Base-by-base conservation (phyloP, 2,797 vertebrate genomes). In the Melopsittacus undulatus region DNA sequence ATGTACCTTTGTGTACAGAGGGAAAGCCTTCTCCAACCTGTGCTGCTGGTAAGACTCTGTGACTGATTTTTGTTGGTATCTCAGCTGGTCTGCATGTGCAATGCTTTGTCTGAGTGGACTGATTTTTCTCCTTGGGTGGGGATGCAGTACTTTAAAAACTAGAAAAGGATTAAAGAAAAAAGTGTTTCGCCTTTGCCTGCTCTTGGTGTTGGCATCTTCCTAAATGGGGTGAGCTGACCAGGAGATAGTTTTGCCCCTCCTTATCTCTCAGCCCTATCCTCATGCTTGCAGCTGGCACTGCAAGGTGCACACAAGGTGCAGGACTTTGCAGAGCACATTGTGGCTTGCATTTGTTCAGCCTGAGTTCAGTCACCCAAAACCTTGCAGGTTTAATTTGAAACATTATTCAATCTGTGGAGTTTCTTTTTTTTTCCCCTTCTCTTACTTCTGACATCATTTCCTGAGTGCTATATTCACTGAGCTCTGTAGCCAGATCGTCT, bases 391-490 rank as follows among this genome's bases (percentile, higher is more conserved):
- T 97, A 89, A 95, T 97, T 96, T 93, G 80, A 95, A 96, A 91
- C 92, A 94, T 97, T 94, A 88, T 94, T 96, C 89, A 84, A 66
- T 54, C 87, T 94, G 77, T 96, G 79, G 89, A 90, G 89, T 91
- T 95, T 94, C 76, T 95, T 89, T 70, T 89, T 17, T 83, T 49
- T 32, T 45, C 21, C 45, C 42, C 83, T 57, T 59, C 56, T 76
- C 84, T 91, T 96, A 72, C 91, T 96, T 96, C 95, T 97, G 97
- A 97, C 97, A 96, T 97, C 97, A 97, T 91, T 97, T 97, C 97
- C 97, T 90, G 77, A 96, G 32, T 13, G 9, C 88, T 95, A 48
- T 57, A 90, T 94, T 94, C 96, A 70, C 96, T 4, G 88, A 93
- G 92, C 87, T 88, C 96, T 88, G 82, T 94, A 96, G 95, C 72